Percentiles rank a stretch among this genome's conserved stretches.
These are phyloP conservation scores for Leptinotarsa juncta DNA, from an alignment of 2,888 invertebrate genomes.

Conservation along the genomic window DNA sequence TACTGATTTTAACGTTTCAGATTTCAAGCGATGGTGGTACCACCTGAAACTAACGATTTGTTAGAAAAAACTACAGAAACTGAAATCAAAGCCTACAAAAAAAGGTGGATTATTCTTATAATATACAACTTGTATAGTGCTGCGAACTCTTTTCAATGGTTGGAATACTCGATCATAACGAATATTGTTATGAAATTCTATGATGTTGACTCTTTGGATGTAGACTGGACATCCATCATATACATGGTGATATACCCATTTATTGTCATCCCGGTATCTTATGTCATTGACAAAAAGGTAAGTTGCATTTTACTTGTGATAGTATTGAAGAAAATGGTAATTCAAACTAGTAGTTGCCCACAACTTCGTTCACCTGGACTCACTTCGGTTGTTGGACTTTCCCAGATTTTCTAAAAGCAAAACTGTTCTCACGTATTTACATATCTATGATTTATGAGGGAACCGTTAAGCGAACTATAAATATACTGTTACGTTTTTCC, in stretches of 20 bases:
- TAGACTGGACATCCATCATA: constrained; percentile 97
- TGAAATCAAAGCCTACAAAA: constrained; percentile 73
- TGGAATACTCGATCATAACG: constrained; percentile 92
- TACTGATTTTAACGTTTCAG: not conserved
- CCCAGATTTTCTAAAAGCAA: no score
- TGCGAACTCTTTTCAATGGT: constrained; percentile 94
- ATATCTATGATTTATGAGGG: no score
- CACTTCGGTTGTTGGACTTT: no score
- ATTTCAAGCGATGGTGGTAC: constrained; percentile 18
- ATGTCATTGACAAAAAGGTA: constrained; percentile 92
- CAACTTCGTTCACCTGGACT: no score
- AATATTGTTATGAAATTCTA: constrained; percentile 85
- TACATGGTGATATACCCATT: constrained; percentile 97
- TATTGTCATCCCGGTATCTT: constrained; percentile 94
- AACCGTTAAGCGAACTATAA: no score
- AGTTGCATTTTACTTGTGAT: constrained; percentile 60
- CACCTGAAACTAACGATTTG: constrained; percentile 32
- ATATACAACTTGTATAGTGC: constrained; percentile 89
- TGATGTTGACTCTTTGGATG: constrained; percentile 74
- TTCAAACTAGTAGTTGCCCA: no score
- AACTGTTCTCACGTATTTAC: no score
- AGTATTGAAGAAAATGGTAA: no score
- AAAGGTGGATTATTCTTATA: constrained; percentile 85
- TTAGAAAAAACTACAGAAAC: constrained; percentile 23
- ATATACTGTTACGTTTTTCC: no score